Percentiles rank a stretch among this genome's conserved stretches.
These are phyloP conservation scores for Xestoiulus laeticollis DNA, from an alignment of 2,888 invertebrate genomes.

Conservation along the genomic window DNA sequence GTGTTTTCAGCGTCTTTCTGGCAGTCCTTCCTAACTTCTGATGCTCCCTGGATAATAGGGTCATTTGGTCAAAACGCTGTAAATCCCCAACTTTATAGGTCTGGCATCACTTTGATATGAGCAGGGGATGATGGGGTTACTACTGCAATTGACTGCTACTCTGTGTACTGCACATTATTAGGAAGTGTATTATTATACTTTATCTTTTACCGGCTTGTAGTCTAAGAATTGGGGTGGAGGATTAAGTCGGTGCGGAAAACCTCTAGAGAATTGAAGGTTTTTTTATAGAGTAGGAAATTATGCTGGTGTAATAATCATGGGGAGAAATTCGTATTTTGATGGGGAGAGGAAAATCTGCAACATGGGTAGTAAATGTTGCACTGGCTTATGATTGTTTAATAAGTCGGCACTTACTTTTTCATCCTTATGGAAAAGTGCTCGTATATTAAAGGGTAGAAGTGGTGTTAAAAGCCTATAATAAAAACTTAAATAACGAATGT, in stretches of 20 bases:
- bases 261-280: not conserved
- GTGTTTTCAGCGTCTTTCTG: not conserved
- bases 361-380: not conserved
- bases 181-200: conserved; percentile 36
- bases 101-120: conserved; percentile 38
- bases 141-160: not conserved
- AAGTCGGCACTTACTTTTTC: no score
- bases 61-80: conserved; percentile 32
- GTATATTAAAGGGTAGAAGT: no score
- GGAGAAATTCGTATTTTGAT: not conserved
- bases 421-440: no score
- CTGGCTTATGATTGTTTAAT: no score
- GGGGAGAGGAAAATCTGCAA: not conserved
- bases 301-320: not conserved
- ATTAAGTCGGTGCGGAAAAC: not conserved
- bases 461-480: no score
- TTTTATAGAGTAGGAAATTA: not conserved
- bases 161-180: conserved; percentile 30
- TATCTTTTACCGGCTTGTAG: conserved; percentile 35
- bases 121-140: conserved; percentile 13
- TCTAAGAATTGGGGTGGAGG: not conserved
- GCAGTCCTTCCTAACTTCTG: not conserved
- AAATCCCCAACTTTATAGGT: conserved; percentile 20
- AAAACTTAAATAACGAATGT: no score
- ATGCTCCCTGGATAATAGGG: conserved; percentile 16